Conservation (phyloP, 2,888 invertebrate species). For the Buathra laborator region DNA sequence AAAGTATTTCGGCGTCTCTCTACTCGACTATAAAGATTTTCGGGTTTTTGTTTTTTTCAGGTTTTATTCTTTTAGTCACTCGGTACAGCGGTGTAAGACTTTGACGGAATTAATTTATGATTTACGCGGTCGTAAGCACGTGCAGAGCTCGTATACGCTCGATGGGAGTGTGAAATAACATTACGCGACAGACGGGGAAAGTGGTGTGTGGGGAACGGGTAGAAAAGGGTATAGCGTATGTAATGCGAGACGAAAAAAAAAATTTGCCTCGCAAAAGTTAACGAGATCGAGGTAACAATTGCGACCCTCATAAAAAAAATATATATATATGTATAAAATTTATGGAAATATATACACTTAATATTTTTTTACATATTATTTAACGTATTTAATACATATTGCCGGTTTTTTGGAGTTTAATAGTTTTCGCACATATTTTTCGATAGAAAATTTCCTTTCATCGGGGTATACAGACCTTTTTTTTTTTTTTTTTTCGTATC, state of each 20-base stretch:
- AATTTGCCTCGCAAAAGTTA: slow-evolving; percentile 49
- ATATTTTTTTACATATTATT: no score
- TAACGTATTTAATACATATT: no score
- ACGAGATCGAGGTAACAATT: slow-evolving; percentile 60
- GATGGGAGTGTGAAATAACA: slow-evolving; percentile 44
- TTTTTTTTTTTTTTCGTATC: no score
- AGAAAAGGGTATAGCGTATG: slow-evolving; percentile 34
- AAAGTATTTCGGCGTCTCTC: not conserved
- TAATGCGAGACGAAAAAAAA: slow-evolving; percentile 56
- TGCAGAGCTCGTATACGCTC: slow-evolving; percentile 55
- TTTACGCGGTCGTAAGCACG: slow-evolving; percentile 56
- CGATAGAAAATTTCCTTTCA: no score
- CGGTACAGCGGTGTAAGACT: not conserved
- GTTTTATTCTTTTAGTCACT: not conserved
- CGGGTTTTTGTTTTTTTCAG: not conserved
- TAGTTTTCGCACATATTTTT: no score
- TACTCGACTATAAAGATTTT: not conserved
- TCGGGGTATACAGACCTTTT: no score
- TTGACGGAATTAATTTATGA: slow-evolving; percentile 59
- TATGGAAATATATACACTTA: no score
- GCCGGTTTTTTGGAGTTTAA: no score
- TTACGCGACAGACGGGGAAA: slow-evolving; percentile 34
- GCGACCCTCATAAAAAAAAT: not conserved
- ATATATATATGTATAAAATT: no score
- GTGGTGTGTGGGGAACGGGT: slow-evolving; percentile 24